Conservation (phyloP, 1,140 invertebrate species). For the Papilio dardanus region DNA sequence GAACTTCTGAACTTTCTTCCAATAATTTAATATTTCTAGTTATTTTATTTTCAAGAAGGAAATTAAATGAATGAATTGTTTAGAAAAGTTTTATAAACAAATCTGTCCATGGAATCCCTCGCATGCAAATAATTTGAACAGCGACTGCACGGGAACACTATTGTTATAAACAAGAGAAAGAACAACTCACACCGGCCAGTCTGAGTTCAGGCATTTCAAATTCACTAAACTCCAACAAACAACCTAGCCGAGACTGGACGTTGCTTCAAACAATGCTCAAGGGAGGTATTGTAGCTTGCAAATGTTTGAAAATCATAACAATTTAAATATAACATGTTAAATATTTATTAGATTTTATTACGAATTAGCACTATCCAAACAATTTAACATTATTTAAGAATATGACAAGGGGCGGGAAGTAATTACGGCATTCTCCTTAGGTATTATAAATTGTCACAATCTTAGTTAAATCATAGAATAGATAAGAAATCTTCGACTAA, state of each 20-base stretch:
- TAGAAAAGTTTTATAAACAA: not conserved
- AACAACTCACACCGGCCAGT: conserved; percentile 9
- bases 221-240: conserved; percentile 16
- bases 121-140: not conserved
- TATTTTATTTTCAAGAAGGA: too few relatives aligned
- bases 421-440: too few relatives aligned
- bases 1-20: too few relatives aligned
- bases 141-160: not conserved
- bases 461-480: too few relatives aligned
- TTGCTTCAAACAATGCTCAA: not conserved
- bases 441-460: too few relatives aligned
- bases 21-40: too few relatives aligned
- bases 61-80: not conserved
- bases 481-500: too few relatives aligned
- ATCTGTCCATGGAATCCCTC: not conserved
- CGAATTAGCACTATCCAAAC: too few relatives aligned
- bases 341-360: not conserved
- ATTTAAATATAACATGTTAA: not conserved
- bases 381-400: too few relatives aligned
- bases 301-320: not conserved
- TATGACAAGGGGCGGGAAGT: too few relatives aligned
- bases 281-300: not conserved
- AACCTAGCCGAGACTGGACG: not conserved
- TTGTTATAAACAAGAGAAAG: not conserved
- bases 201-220: conserved; percentile 8